Evolutionary conservation across 2,888 invertebrate genomes (phyloP), one percentile per base, ranked within the genome.

Genomic region (Drosophila antonietae): DNA sequence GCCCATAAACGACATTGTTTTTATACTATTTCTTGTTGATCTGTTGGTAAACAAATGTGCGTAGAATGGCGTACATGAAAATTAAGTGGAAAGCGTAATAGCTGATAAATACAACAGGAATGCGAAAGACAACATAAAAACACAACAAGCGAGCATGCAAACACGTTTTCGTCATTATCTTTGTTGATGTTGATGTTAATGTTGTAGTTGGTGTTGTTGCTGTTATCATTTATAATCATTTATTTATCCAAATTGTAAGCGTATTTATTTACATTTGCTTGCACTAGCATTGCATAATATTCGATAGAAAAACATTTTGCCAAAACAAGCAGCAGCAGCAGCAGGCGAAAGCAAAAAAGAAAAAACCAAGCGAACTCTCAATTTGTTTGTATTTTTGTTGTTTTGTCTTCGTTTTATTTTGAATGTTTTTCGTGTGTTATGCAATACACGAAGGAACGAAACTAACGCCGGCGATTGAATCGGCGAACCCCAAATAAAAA

Each of bases 1-100:
- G 57, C 51, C 57, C 68, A 73, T 64, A 78, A 63, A 73, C 20
- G 81, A 68, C 53, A 47, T 37, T 76, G 63, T 66, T 69, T 57
- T 53, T 71, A 53, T 58, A 43, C 62, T 65, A 62, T 65, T 33
- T 51, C 18, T 65, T 46, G 73, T 63, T 31, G 73, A 68, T 69
- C 66, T 81, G 83, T 82, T 81, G 72, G 86, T 89, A 89, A 88
- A 89, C 89, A 89, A 89, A 88, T 83, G 64, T 75, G 78, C 81
- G 90, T 83, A 65, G 78, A 90, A 90, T 76, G 78, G 55, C 72
- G 62, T 75, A 65, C 55, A 59, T 49, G 56, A 68, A 64, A 64
- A 37, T 53, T 49, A 47, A 55, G 9, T 31, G 57, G 67, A 72
- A 78, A 80, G 73, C 72, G 59, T 55, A 76, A 71, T 67, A 56